These are phyloP conservation scores for Myiozetetes cayanensis DNA, from an alignment of 2,113 vertebrate genomes.

Conservation along the genomic window DNA sequence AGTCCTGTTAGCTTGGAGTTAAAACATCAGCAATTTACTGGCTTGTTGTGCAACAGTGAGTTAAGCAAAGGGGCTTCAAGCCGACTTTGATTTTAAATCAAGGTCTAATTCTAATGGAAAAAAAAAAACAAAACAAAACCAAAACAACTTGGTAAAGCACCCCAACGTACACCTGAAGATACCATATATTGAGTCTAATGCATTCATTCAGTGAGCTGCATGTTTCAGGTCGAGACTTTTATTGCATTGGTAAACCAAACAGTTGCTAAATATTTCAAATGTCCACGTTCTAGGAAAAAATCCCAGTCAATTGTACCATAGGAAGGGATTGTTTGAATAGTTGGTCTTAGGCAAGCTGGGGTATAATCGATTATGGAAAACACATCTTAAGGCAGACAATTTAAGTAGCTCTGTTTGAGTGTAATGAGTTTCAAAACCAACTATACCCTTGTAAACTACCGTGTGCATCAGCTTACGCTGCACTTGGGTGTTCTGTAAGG, in stretches of 20 bases:
- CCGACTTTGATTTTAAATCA: conserved; percentile 90
- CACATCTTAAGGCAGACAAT: conserved; percentile 27
- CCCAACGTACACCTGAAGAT: conserved; percentile 98
- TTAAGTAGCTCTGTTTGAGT: neutral
- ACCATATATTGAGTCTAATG: conserved; percentile 86
- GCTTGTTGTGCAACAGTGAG: neutral
- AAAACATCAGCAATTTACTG: conserved; percentile 1
- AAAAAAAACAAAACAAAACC: conserved; percentile 1
- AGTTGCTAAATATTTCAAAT: neutral
- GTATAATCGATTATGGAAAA: neutral
- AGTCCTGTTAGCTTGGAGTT: neutral
- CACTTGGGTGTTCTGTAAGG: neutral
- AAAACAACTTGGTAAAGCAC: conserved; percentile 82
- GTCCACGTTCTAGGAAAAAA: neutral
- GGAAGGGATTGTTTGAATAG: neutral
- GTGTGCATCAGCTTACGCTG: neutral
- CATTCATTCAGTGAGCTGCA: conserved; percentile 72
- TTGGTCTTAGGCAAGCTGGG: conserved; percentile 14
- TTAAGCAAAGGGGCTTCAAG: conserved; percentile 82
- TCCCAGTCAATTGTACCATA: accelerated
- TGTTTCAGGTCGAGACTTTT: neutral
- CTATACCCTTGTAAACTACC: neutral
- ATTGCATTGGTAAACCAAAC: conserved; percentile 74
- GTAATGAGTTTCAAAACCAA: conserved; percentile 14
- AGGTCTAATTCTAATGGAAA: conserved; percentile 85